Percentiles rank a stretch among this genome's conserved stretches.
phyloP scores from a whole-genome alignment of 2,888 invertebrate genomes.

The Campaea margaritaria region DNA sequence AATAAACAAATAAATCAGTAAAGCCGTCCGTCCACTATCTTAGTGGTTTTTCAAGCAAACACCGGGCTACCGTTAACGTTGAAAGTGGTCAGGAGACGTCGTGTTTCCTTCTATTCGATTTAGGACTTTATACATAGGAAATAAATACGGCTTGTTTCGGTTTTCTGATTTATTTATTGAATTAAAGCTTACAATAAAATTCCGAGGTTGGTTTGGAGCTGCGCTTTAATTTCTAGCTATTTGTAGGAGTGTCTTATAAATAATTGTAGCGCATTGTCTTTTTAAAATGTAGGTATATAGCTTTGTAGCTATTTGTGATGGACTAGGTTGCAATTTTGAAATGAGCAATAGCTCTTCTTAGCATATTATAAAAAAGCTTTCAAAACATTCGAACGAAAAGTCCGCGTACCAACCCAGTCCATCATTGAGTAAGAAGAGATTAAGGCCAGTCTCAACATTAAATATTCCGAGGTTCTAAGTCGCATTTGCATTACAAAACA shows the following conservation, averaged over 20 bases:
- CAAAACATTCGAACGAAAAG: neutral
- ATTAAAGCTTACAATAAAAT: too few relatives aligned
- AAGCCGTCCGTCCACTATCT: slow-evolving; percentile 32
- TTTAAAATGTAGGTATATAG: too few relatives aligned
- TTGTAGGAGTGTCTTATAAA: too few relatives aligned
- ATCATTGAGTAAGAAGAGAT: slow-evolving; percentile 2
- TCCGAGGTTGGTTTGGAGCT: too few relatives aligned
- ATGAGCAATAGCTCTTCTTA: too few relatives aligned
- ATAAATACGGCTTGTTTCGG: slow-evolving; percentile 18
- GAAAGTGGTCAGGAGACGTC: slow-evolving; percentile 38
- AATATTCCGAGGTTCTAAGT: slow-evolving; percentile 9
- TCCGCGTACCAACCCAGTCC: neutral
- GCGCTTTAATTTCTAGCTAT: too few relatives aligned
- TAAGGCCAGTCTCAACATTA: slow-evolving; percentile 17
- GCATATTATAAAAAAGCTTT: neutral
- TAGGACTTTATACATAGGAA: slow-evolving; percentile 24
- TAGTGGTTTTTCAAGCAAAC: slow-evolving; percentile 42
- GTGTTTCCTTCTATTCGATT: slow-evolving; percentile 29
- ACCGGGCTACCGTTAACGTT: slow-evolving; percentile 41
- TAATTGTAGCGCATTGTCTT: too few relatives aligned
- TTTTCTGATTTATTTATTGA: slow-evolving; percentile 13
- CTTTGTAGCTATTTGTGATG: too few relatives aligned
- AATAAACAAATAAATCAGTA: slow-evolving; percentile 27
- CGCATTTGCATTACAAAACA: too few relatives aligned
- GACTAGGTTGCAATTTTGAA: too few relatives aligned